phyloP scores from a whole-genome alignment of 2,797 vertebrate species.

The Spinus pinus region DNA sequence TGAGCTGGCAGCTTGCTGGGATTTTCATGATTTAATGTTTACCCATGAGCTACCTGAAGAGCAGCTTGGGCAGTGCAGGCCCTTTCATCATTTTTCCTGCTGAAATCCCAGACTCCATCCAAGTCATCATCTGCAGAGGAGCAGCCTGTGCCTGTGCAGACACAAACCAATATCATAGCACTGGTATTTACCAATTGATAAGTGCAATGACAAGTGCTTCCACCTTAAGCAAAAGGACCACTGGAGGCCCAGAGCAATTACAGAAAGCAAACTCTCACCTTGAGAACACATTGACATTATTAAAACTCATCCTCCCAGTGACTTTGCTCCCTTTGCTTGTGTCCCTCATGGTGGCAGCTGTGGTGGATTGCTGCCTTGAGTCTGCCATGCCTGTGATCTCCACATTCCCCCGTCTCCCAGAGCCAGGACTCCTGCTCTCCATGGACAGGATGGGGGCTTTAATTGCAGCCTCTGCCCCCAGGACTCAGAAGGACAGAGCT shows the following conservation, averaged over 20 bases:
- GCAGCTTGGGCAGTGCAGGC: neutral
- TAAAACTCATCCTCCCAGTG: neutral
- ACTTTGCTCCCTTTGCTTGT: neutral
- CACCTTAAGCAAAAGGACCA: neutral
- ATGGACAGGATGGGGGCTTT: neutral
- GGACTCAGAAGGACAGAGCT: neutral
- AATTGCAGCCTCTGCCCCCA: neutral
- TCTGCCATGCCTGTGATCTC: fast-evolving
- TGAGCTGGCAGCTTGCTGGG: neutral
- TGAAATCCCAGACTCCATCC: neutral
- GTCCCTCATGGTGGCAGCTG: fast-evolving
- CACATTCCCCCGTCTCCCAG: fast-evolving
- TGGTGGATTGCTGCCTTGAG: neutral
- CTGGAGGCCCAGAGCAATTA: fast-evolving
- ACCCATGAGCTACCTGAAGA: neutral
- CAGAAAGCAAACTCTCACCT: neutral
- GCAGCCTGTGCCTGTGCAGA: neutral
- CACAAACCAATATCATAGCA: neutral
- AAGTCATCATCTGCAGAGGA: neutral
- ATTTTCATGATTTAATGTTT: neutral
- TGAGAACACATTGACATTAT: neutral
- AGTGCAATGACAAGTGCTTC: neutral
- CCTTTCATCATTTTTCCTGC: neutral
- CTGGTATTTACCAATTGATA: neutral
- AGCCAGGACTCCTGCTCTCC: fast-evolving